Percentiles rank a stretch among this genome's conserved stretches.
These are phyloP conservation scores for Vanessa atalanta DNA, from an alignment of 1,140 invertebrate genomes.

Conservation along the genomic window DNA sequence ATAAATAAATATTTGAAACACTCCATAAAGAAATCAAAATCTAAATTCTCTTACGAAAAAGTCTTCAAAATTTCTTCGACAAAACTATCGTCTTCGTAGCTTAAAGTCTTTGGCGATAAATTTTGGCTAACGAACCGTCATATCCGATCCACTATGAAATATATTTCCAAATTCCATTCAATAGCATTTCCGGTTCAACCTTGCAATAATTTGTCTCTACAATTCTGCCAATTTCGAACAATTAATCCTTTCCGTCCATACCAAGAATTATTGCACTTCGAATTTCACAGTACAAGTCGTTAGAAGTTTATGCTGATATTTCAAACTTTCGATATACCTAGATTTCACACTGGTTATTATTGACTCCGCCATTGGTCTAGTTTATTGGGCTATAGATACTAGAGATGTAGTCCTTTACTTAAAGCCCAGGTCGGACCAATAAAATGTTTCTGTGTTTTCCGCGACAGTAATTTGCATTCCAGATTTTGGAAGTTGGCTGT, in stretches of 20 bases:
- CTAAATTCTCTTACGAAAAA: neutral
- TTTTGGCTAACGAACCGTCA: neutral
- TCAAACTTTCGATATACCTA: neutral
- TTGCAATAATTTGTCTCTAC: conserved; percentile 9
- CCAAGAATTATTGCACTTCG: neutral
- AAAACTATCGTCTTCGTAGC: neutral
- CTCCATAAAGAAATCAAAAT: too few relatives aligned
- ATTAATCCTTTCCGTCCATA: conserved; percentile 8
- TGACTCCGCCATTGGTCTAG: neutral
- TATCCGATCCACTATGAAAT: neutral
- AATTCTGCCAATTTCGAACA: conserved; percentile 8
- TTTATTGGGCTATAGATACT: too few relatives aligned
- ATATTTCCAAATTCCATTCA: conserved; percentile 5
- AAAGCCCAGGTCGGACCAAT: neutral
- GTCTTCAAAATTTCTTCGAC: neutral
- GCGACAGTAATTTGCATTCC: too few relatives aligned
- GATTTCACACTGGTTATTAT: neutral
- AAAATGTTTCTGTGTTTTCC: too few relatives aligned
- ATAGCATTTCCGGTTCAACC: neutral
- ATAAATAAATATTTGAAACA: too few relatives aligned
- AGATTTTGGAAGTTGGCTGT: too few relatives aligned
- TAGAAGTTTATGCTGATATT: neutral
- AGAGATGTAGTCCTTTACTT: neutral
- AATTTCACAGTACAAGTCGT: neutral
- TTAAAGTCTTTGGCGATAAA: neutral